Percentiles rank a stretch among this genome's conserved stretches.
These are phyloP conservation scores for Conomelus anceps DNA, from an alignment of 2,888 invertebrate genomes.

Conservation along the genomic window DNA sequence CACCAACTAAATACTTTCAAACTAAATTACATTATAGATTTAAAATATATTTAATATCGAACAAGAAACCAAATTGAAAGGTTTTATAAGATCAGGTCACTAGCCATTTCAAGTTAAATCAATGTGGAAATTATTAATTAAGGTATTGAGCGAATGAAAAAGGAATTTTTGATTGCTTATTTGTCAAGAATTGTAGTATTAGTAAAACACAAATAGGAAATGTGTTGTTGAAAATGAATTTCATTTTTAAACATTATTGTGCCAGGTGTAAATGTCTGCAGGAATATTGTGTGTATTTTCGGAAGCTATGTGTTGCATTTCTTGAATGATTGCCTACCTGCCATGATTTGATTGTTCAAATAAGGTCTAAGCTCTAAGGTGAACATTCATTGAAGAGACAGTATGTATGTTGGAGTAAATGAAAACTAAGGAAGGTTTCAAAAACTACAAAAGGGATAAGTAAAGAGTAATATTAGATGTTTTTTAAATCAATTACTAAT, in stretches of 20 bases:
- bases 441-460: too few species aligned
- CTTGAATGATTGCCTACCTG: background rate
- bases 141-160: background rate
- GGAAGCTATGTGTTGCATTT: background rate
- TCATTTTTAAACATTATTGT: background rate
- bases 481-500: background rate
- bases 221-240: background rate
- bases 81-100: background rate
- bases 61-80: background rate
- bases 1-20: background rate
- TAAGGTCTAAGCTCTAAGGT: background rate
- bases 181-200: background rate
- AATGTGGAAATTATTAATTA: background rate
- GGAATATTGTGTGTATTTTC: background rate
- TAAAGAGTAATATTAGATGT: background rate
- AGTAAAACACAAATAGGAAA: background rate
- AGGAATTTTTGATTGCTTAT: background rate
- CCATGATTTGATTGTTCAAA: background rate
- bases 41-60: background rate
- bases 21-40: background rate
- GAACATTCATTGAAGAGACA: background rate
- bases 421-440: background rate
- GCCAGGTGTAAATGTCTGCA: background rate
- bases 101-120: background rate
- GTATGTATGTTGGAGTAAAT: background rate